Base-by-base conservation (phyloP, 1,140 invertebrate species). In the Stegodyphus mimosarum region DNA sequence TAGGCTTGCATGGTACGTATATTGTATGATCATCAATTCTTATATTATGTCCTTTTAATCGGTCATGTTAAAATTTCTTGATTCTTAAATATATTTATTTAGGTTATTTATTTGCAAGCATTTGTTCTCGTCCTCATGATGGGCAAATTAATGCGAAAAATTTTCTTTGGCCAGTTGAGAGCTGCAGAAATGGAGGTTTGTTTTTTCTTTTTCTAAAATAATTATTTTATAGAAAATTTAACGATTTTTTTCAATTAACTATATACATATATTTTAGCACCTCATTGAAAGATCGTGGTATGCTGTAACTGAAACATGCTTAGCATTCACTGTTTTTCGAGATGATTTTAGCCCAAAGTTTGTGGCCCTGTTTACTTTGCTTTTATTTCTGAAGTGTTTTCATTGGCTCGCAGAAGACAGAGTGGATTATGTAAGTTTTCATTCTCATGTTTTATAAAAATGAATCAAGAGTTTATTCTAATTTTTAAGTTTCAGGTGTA, bases 341-440 rank as follows among this genome's bases (percentile, higher is more conserved):
- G 98, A 99, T 93, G 98, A 99, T 90, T 99, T 99, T 90, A 99
- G 97, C 92, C 97, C 97, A 17, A 96, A 97, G 90, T 99, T 99
- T 93, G 97, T 99, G 89, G 97, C 97, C 13, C 92, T 99, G 63
- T 99, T 99, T 91, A 99, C 98, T 11, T 92, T 99, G 18, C 92
- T 99, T 52, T 92, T 99, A 63, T 99, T 99, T 91, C 91, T 99
- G 15, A 99, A 99, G 92, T 98, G 97, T 91, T 99, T 99, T 92
- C 99, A 99, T 92, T 99, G 99, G 99, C 91, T 99, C 17, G 97
- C 97, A 53, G 99, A 99, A 92, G 98, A 99, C 89, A 93, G 99
- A 90, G 97, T 99, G 51, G 98, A 99, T 92, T 99, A 96, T 94
- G 97, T 98, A 93, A 96, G 95, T 94, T 64, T 33, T 78, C 52